A percentile compares a stretch with the other conserved stretches of the same genome.
Conservation (phyloP, 2,797 vertebrate species). For the Pipistrellus pygmaeus region DNA sequence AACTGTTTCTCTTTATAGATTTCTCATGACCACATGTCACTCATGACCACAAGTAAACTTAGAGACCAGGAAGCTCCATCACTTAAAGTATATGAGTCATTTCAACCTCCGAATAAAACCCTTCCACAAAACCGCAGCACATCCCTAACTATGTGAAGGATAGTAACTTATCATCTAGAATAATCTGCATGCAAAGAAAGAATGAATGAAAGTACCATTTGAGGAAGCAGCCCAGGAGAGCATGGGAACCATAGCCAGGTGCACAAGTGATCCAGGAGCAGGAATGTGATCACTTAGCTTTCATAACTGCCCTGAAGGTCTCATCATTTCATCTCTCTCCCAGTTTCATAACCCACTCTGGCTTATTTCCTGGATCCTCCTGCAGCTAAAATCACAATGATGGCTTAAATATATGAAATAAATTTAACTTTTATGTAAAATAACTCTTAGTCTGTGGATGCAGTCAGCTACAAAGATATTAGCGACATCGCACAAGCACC, state of each 20-base stretch:
- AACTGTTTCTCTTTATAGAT: background rate
- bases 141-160: background rate
- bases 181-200: background rate
- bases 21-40: background rate
- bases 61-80: background rate
- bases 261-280: background rate
- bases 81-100: background rate
- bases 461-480: background rate
- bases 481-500: background rate
- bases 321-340: background rate
- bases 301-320: background rate
- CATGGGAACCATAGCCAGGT: too few relatives aligned
- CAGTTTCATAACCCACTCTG: background rate
- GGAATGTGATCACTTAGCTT: background rate
- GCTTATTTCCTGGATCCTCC: background rate
- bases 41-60: background rate
- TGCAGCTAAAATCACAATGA: background rate
- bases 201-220: background rate
- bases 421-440: background rate
- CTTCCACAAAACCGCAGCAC: background rate
- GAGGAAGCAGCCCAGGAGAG: background rate
- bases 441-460: background rate
- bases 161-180: background rate
- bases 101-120: background rate
- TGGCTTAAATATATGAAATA: background rate